phyloP scores from a whole-genome alignment of 2,113 vertebrate genomes.

The Chiloscyllium plagiosum region DNA sequence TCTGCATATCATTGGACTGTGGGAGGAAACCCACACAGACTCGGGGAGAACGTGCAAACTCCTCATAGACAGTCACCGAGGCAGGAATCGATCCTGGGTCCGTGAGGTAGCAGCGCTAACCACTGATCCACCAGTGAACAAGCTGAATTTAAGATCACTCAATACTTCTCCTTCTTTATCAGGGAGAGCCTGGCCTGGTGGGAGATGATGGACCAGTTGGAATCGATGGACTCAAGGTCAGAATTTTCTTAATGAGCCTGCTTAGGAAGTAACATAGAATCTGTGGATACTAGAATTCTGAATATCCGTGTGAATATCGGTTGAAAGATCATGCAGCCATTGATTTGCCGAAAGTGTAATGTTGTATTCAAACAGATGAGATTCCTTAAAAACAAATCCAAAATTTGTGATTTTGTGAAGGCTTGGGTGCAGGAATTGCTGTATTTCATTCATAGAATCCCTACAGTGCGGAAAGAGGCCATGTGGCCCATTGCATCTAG shows the following conservation, averaged over 20 bases:
- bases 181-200: constrained; percentile 84
- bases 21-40: too few species aligned
- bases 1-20: too few species aligned
- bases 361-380: neutral
- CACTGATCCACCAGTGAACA: too few species aligned
- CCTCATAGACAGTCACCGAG: too few species aligned
- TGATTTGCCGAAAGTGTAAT: neutral
- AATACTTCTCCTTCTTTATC: constrained; percentile 38
- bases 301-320: neutral
- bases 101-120: too few species aligned
- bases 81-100: too few species aligned
- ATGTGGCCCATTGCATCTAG: too few species aligned
- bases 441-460: neutral
- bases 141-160: too few species aligned
- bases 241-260: constrained; percentile 34
- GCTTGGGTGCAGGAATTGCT: neutral
- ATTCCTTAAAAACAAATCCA: neutral
- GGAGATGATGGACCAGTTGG: constrained; percentile 73
- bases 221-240: constrained; percentile 76
- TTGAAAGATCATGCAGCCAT: neutral
- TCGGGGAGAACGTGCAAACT: too few species aligned
- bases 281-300: neutral
- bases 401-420: neutral
- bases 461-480: too few species aligned
- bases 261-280: neutral